A percentile compares a stretch with the other conserved stretches of the same genome.
These are phyloP conservation scores for Pseudochirops corinnae DNA, from an alignment of 2,797 vertebrate species.

Conservation along the genomic window DNA sequence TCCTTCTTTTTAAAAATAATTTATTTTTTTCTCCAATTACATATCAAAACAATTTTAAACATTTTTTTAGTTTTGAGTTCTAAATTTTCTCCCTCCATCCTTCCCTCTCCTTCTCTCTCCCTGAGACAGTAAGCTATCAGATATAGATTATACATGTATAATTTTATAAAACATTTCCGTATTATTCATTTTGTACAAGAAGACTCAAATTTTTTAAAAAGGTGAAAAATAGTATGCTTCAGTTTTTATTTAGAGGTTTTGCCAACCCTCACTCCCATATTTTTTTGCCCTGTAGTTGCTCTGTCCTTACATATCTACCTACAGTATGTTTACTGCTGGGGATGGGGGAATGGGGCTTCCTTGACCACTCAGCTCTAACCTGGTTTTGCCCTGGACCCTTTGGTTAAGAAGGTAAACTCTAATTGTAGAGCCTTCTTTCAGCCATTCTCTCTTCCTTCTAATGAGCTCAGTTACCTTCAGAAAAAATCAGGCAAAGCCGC, in stretches of 20 bases:
- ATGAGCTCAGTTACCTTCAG: neutral
- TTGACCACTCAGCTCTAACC: neutral
- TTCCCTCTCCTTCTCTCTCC: neutral
- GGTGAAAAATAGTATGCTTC: neutral
- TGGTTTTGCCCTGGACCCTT: neutral
- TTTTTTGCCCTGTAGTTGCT: neutral
- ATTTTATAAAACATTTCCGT: neutral
- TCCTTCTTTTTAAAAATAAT: neutral
- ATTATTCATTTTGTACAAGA: neutral
- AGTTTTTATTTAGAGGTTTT: neutral
- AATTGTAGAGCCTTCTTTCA: neutral
- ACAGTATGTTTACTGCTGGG: neutral
- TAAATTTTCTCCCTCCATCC: neutral
- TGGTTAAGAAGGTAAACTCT: neutral
- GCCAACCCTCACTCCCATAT: neutral
- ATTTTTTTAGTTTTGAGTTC: neutral
- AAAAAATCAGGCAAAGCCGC: neutral
- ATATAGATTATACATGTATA: neutral
- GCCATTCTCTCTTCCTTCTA: neutral
- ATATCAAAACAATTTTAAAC: neutral
- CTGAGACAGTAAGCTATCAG: neutral
- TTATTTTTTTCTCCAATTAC: neutral
- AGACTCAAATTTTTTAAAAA: neutral
- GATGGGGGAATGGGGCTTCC: neutral
- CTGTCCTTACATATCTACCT: neutral